Evolutionary conservation across 2,888 invertebrate species (phyloP).

Genomic region (Eupeodes latifasciatus): DNA sequence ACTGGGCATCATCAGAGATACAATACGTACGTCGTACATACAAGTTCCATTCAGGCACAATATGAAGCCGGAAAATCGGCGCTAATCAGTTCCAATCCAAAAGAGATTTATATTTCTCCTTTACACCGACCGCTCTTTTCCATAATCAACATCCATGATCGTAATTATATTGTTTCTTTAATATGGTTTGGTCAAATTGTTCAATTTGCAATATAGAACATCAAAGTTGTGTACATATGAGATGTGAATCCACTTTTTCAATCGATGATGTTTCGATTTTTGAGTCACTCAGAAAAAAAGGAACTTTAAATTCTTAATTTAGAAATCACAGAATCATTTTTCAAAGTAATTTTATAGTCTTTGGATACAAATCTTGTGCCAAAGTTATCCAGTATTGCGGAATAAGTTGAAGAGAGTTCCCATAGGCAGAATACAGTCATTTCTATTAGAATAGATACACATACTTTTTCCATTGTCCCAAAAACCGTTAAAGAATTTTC

Average conservation of each 20-base stretch:
- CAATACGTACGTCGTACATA: background rate
- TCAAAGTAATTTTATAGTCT: background rate
- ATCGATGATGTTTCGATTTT: slow-evolving; percentile 7
- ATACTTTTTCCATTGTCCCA: background rate
- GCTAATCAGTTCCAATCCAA: slow-evolving; percentile 63
- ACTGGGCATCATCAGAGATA: slow-evolving; percentile 46
- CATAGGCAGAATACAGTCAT: background rate
- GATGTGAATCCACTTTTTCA: slow-evolving; percentile 38
- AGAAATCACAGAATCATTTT: slow-evolving; percentile 46
- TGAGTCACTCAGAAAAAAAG: slow-evolving; percentile 43
- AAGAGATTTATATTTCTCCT: slow-evolving; percentile 19
- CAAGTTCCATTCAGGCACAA: background rate
- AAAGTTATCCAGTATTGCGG: slow-evolving; percentile 22
- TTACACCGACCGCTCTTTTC: background rate
- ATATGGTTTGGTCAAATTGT: slow-evolving; percentile 1
- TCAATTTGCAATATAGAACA: slow-evolving; percentile 18
- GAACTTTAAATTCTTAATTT: slow-evolving; percentile 57
- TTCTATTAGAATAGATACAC: background rate
- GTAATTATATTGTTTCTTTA: slow-evolving; percentile 36
- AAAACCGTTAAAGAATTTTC: no score
- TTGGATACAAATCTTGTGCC: slow-evolving; percentile 35
- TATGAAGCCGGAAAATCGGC: slow-evolving; percentile 29
- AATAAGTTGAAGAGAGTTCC: slow-evolving; percentile 4
- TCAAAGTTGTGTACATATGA: background rate
- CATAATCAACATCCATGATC: background rate